These are phyloP conservation scores for Spermophilus dauricus DNA, from an alignment of 2,113 vertebrate species.

Conservation along the genomic window DNA sequence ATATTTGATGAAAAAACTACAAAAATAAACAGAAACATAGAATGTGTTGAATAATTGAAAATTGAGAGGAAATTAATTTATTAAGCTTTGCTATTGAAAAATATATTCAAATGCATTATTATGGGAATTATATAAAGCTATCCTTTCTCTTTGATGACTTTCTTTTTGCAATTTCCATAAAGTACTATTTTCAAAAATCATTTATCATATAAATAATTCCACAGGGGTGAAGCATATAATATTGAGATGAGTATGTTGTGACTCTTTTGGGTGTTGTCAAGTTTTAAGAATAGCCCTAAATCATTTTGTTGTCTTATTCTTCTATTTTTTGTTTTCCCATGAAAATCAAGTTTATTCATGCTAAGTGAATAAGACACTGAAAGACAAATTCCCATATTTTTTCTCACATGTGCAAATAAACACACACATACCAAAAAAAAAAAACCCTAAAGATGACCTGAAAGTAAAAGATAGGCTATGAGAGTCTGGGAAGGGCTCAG, in stretches of 20 bases:
- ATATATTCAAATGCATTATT: neutral
- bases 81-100: neutral
- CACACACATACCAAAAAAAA: neutral
- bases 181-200: neutral
- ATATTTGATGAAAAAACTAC: neutral
- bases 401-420: neutral
- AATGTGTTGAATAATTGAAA: conserved; percentile 1
- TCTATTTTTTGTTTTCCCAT: neutral
- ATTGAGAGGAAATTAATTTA: neutral
- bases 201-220: neutral
- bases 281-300: neutral
- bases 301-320: neutral
- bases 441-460: neutral
- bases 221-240: neutral
- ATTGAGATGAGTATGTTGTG: neutral
- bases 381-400: neutral
- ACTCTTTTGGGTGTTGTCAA: too few relatives aligned
- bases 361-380: neutral
- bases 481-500: neutral
- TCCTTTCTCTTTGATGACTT: neutral
- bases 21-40: neutral
- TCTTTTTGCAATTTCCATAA: neutral
- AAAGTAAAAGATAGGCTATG: neutral
- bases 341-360: neutral
- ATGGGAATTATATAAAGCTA: neutral